Base-by-base conservation (phyloP, 2,113 vertebrate species). In the Osmerus eperlanus region DNA sequence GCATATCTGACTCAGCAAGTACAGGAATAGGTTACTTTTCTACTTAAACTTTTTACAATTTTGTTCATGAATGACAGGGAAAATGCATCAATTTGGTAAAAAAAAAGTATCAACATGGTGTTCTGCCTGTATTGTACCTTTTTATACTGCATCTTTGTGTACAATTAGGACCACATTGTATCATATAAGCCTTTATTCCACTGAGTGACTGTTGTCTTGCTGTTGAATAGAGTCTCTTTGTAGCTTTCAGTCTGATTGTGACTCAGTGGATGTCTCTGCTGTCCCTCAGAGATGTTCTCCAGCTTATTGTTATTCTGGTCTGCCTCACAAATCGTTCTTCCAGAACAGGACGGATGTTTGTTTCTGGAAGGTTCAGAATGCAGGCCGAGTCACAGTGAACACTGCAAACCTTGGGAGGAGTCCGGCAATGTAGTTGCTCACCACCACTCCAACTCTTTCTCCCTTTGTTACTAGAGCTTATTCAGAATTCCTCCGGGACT, bases 401-500 rank as follows among this genome's bases (percentile, higher is more conserved):
- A 78, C 56, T 79, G 67, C 4, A 25, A 83, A 79, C 54, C 28
- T 59, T 52, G 73, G 59, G 53, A 70, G 47, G 54, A 32, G 15
- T 74, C 67, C 59, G 60, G 28, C 63, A 70, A 67, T 74, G 64
- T 62, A 67, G 41, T 36, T 60, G 61, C 52, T 74, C 51, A 68
- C 62, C 61, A 63, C 25, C 16, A 28, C 61, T 63, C 58, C 54
- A 51, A 41, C 68, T 63, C 66, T 15, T 67, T 54, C 32, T 78
- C 72, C 81, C 78, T 86, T 59, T 71, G 65, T 81, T 62, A 70
- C 75, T 21, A 25, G 11, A 51, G 36, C 47, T 67, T 67, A 25
- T 53, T 52, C 70, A 73, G 72, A 52, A 72, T 83, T 78, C 73
- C 78, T 66, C 72, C 9, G 3, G 79, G 81, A 67, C 68, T 67